phyloP scores from a whole-genome alignment of 2,888 invertebrate genomes.

The Esperia sulphurella region DNA sequence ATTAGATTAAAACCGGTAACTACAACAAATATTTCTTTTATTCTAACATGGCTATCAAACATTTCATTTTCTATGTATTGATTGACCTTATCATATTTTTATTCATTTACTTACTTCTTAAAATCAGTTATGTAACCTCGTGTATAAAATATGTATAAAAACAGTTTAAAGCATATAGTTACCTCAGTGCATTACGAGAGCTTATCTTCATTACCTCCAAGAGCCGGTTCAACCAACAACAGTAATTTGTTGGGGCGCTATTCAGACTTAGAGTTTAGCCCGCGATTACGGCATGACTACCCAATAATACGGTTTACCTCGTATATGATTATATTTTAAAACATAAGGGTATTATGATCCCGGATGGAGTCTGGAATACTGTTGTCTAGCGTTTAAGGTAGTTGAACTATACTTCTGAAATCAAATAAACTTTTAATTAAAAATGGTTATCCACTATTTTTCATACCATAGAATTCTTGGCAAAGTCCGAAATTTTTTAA shows the following conservation, averaged over 20 bases:
- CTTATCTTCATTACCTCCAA: slow-evolving; percentile 22
- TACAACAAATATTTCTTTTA: not conserved
- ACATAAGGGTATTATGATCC: not conserved
- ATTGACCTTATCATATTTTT: not conserved
- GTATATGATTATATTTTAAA: not conserved
- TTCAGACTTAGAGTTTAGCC: slow-evolving; percentile 27
- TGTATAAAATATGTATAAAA: slow-evolving; percentile 7
- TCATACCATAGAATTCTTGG: too few species aligned
- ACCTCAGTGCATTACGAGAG: slow-evolving; percentile 12
- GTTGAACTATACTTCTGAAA: too few species aligned
- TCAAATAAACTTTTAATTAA: too few species aligned
- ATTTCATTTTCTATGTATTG: not conserved
- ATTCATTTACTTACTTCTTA: not conserved
- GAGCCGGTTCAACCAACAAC: slow-evolving; percentile 31
- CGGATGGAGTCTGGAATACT: not conserved
- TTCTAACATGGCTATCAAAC: too few species aligned
- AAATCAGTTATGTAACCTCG: not conserved
- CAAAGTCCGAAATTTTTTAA: too few species aligned
- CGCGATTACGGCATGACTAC: slow-evolving; percentile 37
- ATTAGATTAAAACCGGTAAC: not conserved
- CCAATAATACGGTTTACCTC: slow-evolving; percentile 41
- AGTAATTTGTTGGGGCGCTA: slow-evolving; percentile 44
- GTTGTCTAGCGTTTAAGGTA: not conserved
- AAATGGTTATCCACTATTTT: too few species aligned
- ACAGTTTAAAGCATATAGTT: slow-evolving; percentile 3